Evolutionary conservation across 1,140 invertebrate genomes (phyloP).

Genomic region (Parasteatoda tepidariorum): DNA sequence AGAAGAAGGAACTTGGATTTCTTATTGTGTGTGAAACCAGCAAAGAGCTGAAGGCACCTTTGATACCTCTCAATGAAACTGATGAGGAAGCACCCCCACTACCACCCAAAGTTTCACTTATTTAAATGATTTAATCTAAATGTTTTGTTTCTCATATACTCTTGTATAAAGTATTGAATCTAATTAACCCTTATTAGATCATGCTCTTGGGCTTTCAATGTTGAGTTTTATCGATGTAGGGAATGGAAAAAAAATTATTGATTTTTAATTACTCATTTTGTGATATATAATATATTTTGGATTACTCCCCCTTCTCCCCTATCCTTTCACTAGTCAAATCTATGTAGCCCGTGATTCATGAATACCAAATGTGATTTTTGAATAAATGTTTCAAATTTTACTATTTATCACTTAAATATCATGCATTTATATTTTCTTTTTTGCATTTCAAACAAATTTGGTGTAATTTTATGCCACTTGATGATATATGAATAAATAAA

Average conservation of each 20-base stretch:
- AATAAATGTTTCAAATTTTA: not conserved
- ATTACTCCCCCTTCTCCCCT: not conserved
- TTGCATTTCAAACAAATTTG: not conserved
- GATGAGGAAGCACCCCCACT: conserved; percentile 47
- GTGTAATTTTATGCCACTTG: not conserved
- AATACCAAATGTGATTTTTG: not conserved
- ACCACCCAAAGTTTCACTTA: conserved; percentile 50
- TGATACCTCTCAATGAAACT: conserved; percentile 13
- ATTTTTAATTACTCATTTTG: not conserved
- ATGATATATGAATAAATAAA: not conserved
- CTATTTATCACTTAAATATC: not conserved
- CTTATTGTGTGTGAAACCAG: conserved; percentile 38
- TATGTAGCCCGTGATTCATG: not conserved
- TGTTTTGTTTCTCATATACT: not conserved
- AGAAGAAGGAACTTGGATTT: conserved; percentile 44
- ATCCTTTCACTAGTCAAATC: not conserved
- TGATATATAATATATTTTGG: not conserved
- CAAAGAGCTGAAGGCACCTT: conserved; percentile 27
- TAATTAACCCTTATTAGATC: not conserved
- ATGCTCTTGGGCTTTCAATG: conserved; percentile 26
- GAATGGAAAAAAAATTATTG: not conserved
- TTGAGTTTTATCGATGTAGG: not conserved
- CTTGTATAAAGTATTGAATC: not conserved
- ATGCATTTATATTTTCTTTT: not conserved
- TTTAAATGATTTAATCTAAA: conserved; percentile 26